phyloP scores from a whole-genome alignment of 2,888 invertebrate genomes.

The Drosophila meridionalis region DNA sequence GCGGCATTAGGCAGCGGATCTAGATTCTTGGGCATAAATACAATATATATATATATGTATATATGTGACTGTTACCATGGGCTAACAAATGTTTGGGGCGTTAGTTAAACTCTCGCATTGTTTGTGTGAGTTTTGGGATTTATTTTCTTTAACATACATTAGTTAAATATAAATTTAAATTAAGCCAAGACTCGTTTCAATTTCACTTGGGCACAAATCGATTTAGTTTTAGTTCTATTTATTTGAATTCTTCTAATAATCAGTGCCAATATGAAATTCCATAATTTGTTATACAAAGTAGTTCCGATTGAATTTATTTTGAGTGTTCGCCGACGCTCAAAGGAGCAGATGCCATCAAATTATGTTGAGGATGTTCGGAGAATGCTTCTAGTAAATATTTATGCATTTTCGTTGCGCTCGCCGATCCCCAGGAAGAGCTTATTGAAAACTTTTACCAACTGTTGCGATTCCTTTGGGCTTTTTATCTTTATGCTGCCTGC shows the following conservation, averaged over 20 bases:
- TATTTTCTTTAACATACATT: not conserved
- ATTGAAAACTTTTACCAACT: conserved; percentile 74
- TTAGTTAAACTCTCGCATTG: conserved; percentile 27
- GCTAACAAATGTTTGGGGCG: conserved; percentile 36
- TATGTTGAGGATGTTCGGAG: conserved; percentile 59
- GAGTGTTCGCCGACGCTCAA: conserved; percentile 12
- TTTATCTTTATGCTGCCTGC: conserved; percentile 59
- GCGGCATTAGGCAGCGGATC: conserved; percentile 62
- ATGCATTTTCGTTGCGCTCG: conserved; percentile 65
- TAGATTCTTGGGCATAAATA: conserved; percentile 34
- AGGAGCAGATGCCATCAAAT: conserved; percentile 47
- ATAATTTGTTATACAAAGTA: not conserved
- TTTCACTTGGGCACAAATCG: not conserved
- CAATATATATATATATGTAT: conserved; percentile 10
- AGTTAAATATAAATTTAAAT: conserved; percentile 13
- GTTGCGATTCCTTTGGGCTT: conserved; percentile 67
- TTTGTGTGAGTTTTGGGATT: not conserved
- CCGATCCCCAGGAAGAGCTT: conserved; percentile 48
- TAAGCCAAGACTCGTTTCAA: not conserved
- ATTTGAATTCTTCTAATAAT: not conserved
- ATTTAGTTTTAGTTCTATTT: not conserved
- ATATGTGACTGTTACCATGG: conserved; percentile 9
- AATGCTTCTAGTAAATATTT: conserved; percentile 67
- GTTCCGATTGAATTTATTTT: conserved; percentile 32
- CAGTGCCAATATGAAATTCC: conserved; percentile 2